Evolutionary conservation across 2,113 vertebrate genomes (phyloP), one percentile per base, ranked within the genome.

Genomic region (Rhodinocichla rosea): DNA sequence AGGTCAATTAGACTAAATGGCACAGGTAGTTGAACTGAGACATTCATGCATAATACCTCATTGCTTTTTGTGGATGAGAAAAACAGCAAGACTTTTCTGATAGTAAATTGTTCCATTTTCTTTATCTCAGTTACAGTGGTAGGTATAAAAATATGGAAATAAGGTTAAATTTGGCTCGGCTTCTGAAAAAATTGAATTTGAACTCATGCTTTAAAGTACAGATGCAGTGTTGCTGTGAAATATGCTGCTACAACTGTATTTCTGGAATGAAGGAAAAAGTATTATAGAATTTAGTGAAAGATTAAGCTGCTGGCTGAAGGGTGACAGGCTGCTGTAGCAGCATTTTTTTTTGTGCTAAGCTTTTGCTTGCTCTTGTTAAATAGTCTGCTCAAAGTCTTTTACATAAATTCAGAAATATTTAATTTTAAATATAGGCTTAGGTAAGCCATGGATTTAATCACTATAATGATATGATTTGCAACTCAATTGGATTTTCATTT

Each of bases 401-500:
- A 70, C 64, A 93, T 74, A 90, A 80, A 90, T 94, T 86, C 68
- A 83, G 68, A 92, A 92, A 77, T 67, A 81, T 32, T 93, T 78
- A 6, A 56, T 87, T 87, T 92, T 56, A 90, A 93, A 93, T 81
- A 69, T 4, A 87, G 56, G 67, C 70, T 92, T 93, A 83, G 63
- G 85, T 77, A 90, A 93, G 45, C 32, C 44, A 71, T 28, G 60
- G 47, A 82, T 64, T 95, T 95, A 92, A 91, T 87, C 80, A 49
- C 53, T 92, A 6, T 81, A 91, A 91, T 90, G 52, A 90, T 13
- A 83, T 35, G 89, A 95, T 93, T 93, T 76, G 67, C 63, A 92
- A 77, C 73, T 93, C 87, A 89, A 70, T 80, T 89, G 91, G 68
- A 70, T 92, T 95, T 94, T 92, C 42, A 56, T 59, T 89, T 89